These are phyloP conservation scores for Chaetodon trifasciatus DNA, from an alignment of 2,797 vertebrate genomes.

Conservation along the genomic window DNA sequence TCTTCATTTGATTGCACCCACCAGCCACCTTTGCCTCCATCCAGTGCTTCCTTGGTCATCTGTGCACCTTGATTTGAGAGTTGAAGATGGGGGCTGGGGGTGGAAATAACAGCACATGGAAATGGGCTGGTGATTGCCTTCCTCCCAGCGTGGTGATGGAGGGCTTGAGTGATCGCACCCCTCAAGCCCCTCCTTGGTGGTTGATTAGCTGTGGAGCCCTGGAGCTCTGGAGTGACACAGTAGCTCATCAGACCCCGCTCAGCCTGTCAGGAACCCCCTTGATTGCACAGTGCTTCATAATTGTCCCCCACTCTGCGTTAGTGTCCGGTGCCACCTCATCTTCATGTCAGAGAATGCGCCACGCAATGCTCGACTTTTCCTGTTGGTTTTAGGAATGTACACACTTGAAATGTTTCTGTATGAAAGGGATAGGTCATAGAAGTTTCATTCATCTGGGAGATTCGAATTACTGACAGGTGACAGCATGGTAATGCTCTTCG, in stretches of 20 bases:
- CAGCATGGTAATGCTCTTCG: neutral
- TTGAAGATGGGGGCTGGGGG: conserved; percentile 46
- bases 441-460: neutral
- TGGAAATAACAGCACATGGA: conserved; percentile 72
- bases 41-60: conserved; percentile 68
- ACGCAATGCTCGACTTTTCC: conserved; percentile 22
- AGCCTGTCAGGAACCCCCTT: conserved; percentile 79
- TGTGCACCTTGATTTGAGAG: conserved; percentile 81
- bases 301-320: conserved; percentile 59
- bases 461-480: neutral
- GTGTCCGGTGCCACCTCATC: conserved; percentile 55
- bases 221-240: conserved; percentile 76
- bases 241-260: conserved; percentile 79
- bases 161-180: conserved; percentile 76
- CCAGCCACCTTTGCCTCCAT: conserved; percentile 57
- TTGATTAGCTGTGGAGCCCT: conserved; percentile 85
- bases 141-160: conserved; percentile 74
- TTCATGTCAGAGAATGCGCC: conserved; percentile 24
- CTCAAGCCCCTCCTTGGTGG: conserved; percentile 76
- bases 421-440: conserved; percentile 1
- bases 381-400: conserved; percentile 8
- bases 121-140: conserved; percentile 85
- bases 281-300: conserved; percentile 81
- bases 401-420: conserved; percentile 32
- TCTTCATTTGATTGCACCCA: conserved; percentile 72